Evolutionary conservation across 92 coral and sea anemone genomes (phyloP).

Genomic region (Scolanthus callimorphus): DNA sequence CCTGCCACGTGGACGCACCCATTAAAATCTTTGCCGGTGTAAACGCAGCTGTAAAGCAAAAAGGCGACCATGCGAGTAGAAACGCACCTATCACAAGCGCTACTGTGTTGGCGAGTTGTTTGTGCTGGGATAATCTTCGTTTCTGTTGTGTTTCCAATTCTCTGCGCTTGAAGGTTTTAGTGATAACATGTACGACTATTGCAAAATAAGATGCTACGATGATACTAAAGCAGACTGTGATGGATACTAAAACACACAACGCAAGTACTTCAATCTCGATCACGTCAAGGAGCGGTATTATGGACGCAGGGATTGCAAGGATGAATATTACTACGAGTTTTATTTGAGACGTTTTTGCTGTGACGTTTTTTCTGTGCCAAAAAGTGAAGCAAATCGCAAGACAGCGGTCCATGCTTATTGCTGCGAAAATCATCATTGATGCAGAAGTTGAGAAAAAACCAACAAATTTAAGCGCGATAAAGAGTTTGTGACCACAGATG

Average conservation of each 20-base stretch:
- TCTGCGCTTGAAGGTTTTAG: not conserved
- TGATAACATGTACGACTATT: not conserved
- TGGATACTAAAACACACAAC: too few species aligned
- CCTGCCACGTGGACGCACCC: not conserved
- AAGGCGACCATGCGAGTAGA: not conserved
- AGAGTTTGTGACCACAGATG: not conserved
- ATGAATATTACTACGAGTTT: too few species aligned
- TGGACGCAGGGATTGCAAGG: not conserved
- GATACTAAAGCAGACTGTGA: not conserved
- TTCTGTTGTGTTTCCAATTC: not conserved
- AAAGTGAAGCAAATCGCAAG: not conserved
- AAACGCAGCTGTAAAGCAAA: not conserved
- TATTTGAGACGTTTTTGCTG: not conserved
- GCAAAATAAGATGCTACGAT: not conserved
- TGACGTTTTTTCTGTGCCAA: not conserved
- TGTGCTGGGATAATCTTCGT: not conserved
- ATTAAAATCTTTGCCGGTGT: not conserved
- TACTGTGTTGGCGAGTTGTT: not conserved
- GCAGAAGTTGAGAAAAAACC: not conserved
- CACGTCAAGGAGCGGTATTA: not conserved
- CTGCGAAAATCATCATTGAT: not conserved
- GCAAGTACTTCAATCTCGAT: too few species aligned
- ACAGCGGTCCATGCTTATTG: not conserved
- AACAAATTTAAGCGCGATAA: not conserved
- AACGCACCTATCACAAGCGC: not conserved